phyloP scores from a whole-genome alignment of 35 echinoderm and acorn worm genomes.

The Stichopus chloronotus region DNA sequence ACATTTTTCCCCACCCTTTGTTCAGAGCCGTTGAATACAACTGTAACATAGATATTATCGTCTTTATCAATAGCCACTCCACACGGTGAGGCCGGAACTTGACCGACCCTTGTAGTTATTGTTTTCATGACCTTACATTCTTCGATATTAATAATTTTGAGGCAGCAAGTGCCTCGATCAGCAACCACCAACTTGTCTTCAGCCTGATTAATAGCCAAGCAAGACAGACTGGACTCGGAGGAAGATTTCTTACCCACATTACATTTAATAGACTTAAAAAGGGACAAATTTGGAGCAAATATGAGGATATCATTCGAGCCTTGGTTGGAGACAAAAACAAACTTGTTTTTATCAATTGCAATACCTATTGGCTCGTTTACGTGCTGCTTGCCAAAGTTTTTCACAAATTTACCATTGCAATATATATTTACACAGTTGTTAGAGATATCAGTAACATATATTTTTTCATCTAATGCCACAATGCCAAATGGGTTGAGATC shows the following conservation, averaged over 20 bases:
- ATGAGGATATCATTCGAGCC: background rate
- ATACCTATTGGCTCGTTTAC: background rate
- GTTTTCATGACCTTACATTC: background rate
- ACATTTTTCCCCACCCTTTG: background rate
- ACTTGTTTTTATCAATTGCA: background rate
- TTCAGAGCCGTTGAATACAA: background rate
- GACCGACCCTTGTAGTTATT: background rate
- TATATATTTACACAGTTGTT: background rate
- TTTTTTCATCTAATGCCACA: background rate
- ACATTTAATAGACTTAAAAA: background rate
- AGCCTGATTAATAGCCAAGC: constrained; percentile 5
- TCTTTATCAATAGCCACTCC: constrained; percentile 29
- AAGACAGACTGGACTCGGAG: background rate
- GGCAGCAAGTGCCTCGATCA: background rate
- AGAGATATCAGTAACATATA: background rate
- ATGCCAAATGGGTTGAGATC: constrained; percentile 8
- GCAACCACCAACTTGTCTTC: constrained; percentile 11
- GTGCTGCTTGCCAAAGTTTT: background rate
- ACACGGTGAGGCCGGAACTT: background rate
- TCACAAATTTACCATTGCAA: background rate
- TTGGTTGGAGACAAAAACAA: background rate
- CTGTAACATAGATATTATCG: constrained; percentile 33
- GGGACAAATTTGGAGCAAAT: background rate
- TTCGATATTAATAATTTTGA: background rate
- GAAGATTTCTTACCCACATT: background rate